Percentiles rank a stretch among this genome's conserved stretches.
phyloP scores from a whole-genome alignment of 2,113 vertebrate species.

The Trogon melanurus region DNA sequence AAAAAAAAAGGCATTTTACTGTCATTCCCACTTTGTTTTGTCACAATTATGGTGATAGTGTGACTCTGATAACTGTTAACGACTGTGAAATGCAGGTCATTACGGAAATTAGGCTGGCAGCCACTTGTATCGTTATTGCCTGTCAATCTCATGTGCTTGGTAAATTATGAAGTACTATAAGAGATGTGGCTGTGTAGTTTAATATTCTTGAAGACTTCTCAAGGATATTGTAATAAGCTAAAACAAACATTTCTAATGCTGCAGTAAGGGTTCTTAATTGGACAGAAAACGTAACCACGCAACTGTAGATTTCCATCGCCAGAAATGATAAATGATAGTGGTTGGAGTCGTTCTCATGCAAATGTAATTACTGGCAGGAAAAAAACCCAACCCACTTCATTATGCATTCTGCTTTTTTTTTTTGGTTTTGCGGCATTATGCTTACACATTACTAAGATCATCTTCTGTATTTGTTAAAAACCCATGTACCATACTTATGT shows the following conservation, averaged over 20 bases:
- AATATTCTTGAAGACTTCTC: conserved; percentile 2
- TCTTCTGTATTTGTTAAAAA: not conserved
- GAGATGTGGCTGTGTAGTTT: not conserved
- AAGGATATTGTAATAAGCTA: conserved; percentile 9
- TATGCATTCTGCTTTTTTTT: conserved; percentile 14
- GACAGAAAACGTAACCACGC: not conserved
- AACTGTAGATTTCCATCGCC: not conserved
- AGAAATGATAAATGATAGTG: conserved; percentile 25
- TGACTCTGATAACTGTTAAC: conserved; percentile 20
- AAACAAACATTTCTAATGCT: conserved; percentile 20
- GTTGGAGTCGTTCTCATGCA: conserved; percentile 11
- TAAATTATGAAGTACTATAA: not conserved
- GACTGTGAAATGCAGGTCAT: conserved; percentile 8
- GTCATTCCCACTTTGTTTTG: not conserved
- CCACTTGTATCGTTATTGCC: not conserved
- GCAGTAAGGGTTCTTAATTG: not conserved
- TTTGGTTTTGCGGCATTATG: not conserved
- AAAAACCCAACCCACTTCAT: not conserved
- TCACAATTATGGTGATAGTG: not conserved
- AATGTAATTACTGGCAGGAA: conserved; percentile 42
- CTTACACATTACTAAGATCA: not conserved
- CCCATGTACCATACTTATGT: not conserved
- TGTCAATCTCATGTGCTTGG: not conserved
- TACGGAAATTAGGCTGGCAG: not conserved
- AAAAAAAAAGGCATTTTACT: not conserved